A percentile compares a stretch with the other conserved stretches of the same genome.
phyloP scores from a whole-genome alignment of 2,888 invertebrate species.

The Melinaea marsaeus region DNA sequence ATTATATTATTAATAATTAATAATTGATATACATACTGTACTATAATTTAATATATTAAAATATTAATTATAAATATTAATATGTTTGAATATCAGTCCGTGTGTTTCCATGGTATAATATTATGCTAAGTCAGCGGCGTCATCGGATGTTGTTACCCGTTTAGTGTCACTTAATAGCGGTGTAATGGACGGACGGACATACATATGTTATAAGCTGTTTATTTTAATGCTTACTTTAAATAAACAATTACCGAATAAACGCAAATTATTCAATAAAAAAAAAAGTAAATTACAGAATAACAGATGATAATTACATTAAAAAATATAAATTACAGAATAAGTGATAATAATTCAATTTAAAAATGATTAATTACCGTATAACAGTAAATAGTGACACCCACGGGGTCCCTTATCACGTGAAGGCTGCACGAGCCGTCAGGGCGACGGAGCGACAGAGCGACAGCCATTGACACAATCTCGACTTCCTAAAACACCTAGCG shows the following conservation, averaged over 20 bases:
- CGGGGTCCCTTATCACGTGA: not conserved
- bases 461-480: constrained; percentile 8
- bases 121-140: not conserved
- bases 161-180: not conserved
- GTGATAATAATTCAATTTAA: too few species aligned
- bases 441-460: not conserved
- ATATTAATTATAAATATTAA: not conserved
- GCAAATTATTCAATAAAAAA: too few species aligned
- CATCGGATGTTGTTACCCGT: not conserved
- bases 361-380: too few species aligned
- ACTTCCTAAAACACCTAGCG: constrained; percentile 8
- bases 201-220: too few species aligned
- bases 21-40: not conserved
- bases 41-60: not conserved
- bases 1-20: not conserved
- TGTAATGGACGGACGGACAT: not conserved
- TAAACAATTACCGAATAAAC: too few species aligned
- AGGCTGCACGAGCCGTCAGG: not conserved
- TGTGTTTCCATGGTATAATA: not conserved
- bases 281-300: not conserved
- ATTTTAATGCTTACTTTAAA: too few species aligned
- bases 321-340: not conserved
- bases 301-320: not conserved
- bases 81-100: not conserved
- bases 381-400: too few species aligned